Base-by-base conservation (phyloP, 2,797 vertebrate genomes). In the Sciurus vulgaris region DNA sequence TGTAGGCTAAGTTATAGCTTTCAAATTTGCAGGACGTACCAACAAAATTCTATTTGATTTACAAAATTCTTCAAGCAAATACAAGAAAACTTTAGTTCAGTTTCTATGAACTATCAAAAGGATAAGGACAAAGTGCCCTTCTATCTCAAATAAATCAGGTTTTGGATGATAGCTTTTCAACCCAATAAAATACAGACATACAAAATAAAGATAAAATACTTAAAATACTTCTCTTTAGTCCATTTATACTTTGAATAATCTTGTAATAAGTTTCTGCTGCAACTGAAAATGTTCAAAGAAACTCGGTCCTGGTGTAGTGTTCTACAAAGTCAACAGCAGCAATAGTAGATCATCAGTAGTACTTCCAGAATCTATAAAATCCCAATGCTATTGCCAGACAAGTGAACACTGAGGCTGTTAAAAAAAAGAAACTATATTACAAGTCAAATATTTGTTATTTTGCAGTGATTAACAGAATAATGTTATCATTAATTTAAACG, bases 351-450 rank as follows among this genome's bases (percentile, higher is more conserved):
- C 11, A 5, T 86, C 59, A 72, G 7, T 35, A 15, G 4, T 83
- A 99, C 91, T 99, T 99, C 99, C 99, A 99, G 90, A 99, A 96
- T n/a, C 99, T 98, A 93, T 99, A 99, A 97, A 99, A 99, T 73
- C 99, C 99, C 98, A 99, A 96, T 17, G 99, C 99, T 96, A 99
- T 98, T 30, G 99, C 99, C n/a, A 99, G 98, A 97, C 99, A 99
- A 87, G 99, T 98, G 97, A 99, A 99, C 28, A 99, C 98, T 0
- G 99, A 99, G 2, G 98, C 99, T 99, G 98, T 28, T 93, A 81
- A 97, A 86, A 86, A 54, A 94, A 92, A 28, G 18, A 85, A 86
- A 51, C 54, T 33, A 67, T 47, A n/a, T 86, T 91, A 77, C 1
- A 86, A 24, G 61, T 56, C 9, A 86, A 33, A 8, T 49, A 79